Evolutionary conservation across 2,797 vertebrate genomes (phyloP), one percentile per base, ranked within the genome.

Genomic region (Phataginus tricuspis): DNA sequence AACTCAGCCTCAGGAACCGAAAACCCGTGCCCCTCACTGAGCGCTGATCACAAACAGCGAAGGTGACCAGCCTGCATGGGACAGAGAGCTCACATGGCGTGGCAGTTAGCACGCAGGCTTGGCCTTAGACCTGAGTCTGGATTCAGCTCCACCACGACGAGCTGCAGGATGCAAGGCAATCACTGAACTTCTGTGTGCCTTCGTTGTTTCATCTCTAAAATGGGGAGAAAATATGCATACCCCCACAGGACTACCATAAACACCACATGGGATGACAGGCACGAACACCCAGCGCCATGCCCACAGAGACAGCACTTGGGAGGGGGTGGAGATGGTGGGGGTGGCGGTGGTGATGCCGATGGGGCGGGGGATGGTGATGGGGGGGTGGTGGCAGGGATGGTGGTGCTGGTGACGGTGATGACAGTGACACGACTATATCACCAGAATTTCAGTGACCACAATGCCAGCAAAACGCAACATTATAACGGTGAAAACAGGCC

Each of bases 31-130:
- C 45, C 88, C 25, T 13, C 9, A n/a, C 34, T 4, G 4, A n/a
- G 27, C 1, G 34, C 61, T 10, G 25, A 78, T 55, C 80, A 82
- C 51, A 8, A 18, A 53, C 61, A 49, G 31, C 53, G 12, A 64
- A 86, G 79, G 14, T 37, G 7, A 12, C 51, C 2, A 11, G 53
- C 16, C 39, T 13, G 7, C 14, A 18, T 2, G 72, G 27, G 15
- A 19, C 4, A 18, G 18, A 64, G 27, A 16, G 34, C 29, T 66
- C 34, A 29, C 0, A 0, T 5, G 18, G 25, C 14, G 19, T 5
- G 3, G 21, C 21, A 69, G 57, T 25, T 1, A 83, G 42, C 45
- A 42, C 68, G 10, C n/a, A 29, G 31, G 42, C 61, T 39, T 27
- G 19, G 42, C 27, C 15, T 4, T 23, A 63, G 53, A 25, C 10